These are phyloP conservation scores for Oscarella lobularis DNA, from an alignment of 37 sponge, comb jelly and placozoan genomes.

Conservation along the genomic window DNA sequence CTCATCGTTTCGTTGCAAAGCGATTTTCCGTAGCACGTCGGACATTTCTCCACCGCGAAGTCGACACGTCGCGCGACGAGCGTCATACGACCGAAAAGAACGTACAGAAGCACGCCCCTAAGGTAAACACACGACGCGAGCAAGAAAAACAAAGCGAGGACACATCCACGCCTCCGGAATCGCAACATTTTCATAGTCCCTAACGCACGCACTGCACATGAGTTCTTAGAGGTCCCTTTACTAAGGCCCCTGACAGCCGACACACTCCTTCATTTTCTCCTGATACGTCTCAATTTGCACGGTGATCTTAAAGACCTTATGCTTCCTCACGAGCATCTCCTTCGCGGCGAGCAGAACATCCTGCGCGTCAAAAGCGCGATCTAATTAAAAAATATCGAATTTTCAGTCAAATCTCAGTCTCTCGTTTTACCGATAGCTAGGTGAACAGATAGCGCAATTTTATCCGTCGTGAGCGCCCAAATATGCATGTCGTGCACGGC, in stretches of 20 bases:
- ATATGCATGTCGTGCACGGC: constrained; percentile 24
- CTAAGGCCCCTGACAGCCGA: background rate
- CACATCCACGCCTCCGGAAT: no score
- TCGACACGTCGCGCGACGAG: no score
- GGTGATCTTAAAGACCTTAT: background rate
- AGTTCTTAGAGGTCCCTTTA: no score
- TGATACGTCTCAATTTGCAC: background rate
- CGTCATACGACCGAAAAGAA: no score
- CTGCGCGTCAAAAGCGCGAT: background rate
- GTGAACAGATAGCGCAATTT: constrained; percentile 21
- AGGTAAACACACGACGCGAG: no score
- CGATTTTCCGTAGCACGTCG: background rate
- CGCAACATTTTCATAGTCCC: no score
- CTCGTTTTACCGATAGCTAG: constrained; percentile 22
- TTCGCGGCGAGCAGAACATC: background rate
- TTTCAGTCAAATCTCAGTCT: background rate
- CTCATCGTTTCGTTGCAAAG: background rate
- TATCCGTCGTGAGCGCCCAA: constrained; percentile 22
- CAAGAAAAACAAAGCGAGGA: no score
- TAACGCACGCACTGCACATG: no score
- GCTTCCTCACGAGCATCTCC: background rate
- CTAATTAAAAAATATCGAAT: background rate
- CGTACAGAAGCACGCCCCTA: no score
- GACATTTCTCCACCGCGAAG: no score
- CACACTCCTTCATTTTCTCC: background rate